phyloP scores from a whole-genome alignment of 2,797 vertebrate genomes.

The Cyprinodon diabolis region DNA sequence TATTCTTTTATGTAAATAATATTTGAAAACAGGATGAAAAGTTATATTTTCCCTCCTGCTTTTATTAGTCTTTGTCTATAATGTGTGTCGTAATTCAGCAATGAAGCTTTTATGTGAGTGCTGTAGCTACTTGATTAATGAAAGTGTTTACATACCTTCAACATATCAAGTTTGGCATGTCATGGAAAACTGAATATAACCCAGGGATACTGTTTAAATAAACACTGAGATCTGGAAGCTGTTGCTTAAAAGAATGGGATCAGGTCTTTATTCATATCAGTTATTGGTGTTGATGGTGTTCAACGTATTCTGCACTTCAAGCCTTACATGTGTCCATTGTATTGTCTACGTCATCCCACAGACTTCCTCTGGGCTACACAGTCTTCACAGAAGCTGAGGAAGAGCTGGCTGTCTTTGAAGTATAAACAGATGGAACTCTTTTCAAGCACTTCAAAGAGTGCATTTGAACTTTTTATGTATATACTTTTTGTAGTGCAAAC shows the following conservation, averaged over 20 bases:
- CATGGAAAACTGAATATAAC: slow-evolving; percentile 28
- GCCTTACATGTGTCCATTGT: slow-evolving; percentile 55
- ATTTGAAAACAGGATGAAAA: slow-evolving; percentile 14
- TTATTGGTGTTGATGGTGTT: slow-evolving; percentile 30
- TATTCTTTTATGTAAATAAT: slow-evolving; percentile 9
- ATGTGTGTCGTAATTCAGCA: slow-evolving; percentile 7
- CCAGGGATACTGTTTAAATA: slow-evolving; percentile 29
- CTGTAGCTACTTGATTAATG: not conserved
- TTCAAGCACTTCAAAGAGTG: slow-evolving; percentile 72
- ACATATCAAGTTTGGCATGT: slow-evolving; percentile 16
- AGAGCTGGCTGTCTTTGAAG: slow-evolving; percentile 73
- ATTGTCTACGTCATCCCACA: slow-evolving; percentile 70
- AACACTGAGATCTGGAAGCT: slow-evolving; percentile 21
- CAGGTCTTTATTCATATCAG: slow-evolving; percentile 25
- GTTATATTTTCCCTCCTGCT: not conserved
- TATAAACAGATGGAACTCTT: slow-evolving; percentile 68
- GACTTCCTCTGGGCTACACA: slow-evolving; percentile 72
- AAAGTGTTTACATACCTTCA: slow-evolving; percentile 2
- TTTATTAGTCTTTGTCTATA: not conserved
- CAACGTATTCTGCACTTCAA: slow-evolving; percentile 55
- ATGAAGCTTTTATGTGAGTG: slow-evolving; percentile 2
- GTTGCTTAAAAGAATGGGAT: slow-evolving; percentile 14
- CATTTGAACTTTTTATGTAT: slow-evolving; percentile 69
- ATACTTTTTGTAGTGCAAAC: slow-evolving; percentile 53
- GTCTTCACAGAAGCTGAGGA: slow-evolving; percentile 63